phyloP scores from a whole-genome alignment of 1,140 invertebrate species.

The Stenopsyche tienmushanensis region DNA sequence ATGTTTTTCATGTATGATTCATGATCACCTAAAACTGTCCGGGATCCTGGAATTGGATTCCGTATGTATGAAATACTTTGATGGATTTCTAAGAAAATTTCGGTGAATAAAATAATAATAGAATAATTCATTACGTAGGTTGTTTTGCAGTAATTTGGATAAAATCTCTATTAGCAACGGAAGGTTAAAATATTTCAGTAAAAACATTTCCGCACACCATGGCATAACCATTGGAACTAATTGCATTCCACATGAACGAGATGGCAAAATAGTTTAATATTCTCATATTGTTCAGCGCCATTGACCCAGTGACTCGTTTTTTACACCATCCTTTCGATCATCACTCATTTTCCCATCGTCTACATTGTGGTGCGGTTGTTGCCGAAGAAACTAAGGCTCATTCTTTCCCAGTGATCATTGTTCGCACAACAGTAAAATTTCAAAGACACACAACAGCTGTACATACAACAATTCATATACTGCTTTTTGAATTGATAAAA shows the following conservation, averaged over 20 bases:
- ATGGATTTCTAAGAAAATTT: too few species aligned
- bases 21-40: too few species aligned
- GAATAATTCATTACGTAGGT: too few species aligned
- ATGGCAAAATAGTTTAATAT: neutral
- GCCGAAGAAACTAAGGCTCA: neutral
- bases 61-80: too few species aligned
- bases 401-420: neutral
- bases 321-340: neutral
- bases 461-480: neutral
- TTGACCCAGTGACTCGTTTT: neutral
- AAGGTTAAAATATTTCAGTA: neutral
- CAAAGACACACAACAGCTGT: neutral
- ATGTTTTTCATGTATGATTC: too few species aligned
- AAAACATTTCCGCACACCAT: neutral
- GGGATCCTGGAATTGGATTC: too few species aligned
- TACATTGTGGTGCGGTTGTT: neutral
- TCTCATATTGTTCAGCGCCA: neutral
- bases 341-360: neutral
- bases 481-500: too few species aligned
- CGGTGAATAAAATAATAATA: too few species aligned
- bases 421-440: neutral
- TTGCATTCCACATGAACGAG: neutral
- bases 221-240: neutral
- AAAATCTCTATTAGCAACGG: neutral
- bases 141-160: neutral